Percentiles rank a stretch among this genome's conserved stretches.
phyloP scores from a whole-genome alignment of 1,140 invertebrate species.

The Anoplophora glabripennis region DNA sequence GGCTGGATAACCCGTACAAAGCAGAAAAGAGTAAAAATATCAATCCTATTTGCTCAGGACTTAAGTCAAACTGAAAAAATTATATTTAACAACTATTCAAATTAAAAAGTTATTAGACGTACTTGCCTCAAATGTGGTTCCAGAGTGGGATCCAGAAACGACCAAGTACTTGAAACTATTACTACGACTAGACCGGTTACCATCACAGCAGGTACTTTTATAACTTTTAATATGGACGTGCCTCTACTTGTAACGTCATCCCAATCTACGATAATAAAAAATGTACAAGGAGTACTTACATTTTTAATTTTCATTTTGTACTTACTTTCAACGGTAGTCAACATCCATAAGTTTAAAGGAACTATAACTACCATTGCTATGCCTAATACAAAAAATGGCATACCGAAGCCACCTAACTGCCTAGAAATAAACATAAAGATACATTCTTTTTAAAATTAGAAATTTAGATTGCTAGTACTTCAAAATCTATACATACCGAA shows the following conservation, averaged over 20 bases:
- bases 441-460: constrained; percentile 7
- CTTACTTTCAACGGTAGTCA: constrained; percentile 59
- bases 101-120: constrained; percentile 20
- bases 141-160: constrained; percentile 73
- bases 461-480: background rate
- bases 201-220: constrained; percentile 65
- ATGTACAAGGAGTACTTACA: background rate
- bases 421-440: constrained; percentile 52
- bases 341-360: constrained; percentile 61
- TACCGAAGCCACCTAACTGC: constrained; percentile 70
- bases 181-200: constrained; percentile 68
- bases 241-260: constrained; percentile 26
- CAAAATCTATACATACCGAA: constrained; percentile 56
- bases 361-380: constrained; percentile 62
- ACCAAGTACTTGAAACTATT: constrained; percentile 68
- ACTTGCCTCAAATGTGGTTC: constrained; percentile 70
- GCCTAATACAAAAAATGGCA: constrained; percentile 72
- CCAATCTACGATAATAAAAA: constrained; percentile 23
- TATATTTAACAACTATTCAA: constrained; percentile 4
- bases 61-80: constrained; percentile 58
- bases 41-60: constrained; percentile 66
- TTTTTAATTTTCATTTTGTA: background rate
- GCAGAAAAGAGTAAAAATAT: constrained; percentile 73
- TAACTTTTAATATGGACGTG: constrained; percentile 53
- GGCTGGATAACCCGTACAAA: constrained; percentile 70